Evolutionary conservation across 2,113 vertebrate genomes (phyloP).

Genomic region (Seriola dumerili): DNA sequence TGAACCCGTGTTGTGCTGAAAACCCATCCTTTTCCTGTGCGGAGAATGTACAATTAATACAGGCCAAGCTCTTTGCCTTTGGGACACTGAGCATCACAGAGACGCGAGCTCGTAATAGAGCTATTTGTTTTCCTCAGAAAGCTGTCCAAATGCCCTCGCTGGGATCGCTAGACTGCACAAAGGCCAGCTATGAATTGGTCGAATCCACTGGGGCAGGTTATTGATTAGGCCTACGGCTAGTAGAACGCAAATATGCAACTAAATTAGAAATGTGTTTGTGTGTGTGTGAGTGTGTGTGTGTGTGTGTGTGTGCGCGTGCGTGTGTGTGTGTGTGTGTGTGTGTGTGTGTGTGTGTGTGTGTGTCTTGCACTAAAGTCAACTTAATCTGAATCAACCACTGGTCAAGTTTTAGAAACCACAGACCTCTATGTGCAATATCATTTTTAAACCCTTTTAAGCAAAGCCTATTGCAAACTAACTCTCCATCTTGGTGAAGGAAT

Average conservation of each 20-base stretch:
- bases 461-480: background rate
- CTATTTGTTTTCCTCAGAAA: slow-evolving; percentile 86
- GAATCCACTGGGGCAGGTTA: slow-evolving; percentile 77
- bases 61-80: slow-evolving; percentile 71
- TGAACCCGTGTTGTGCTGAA: slow-evolving; percentile 23
- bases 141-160: slow-evolving; percentile 74
- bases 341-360: slow-evolving; percentile 11
- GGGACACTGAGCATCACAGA: slow-evolving; percentile 82
- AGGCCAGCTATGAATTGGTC: slow-evolving; percentile 79
- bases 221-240: slow-evolving; percentile 79
- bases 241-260: slow-evolving; percentile 78
- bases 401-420: slow-evolving; percentile 3
- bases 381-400: slow-evolving; percentile 30
- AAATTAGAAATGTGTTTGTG: slow-evolving; percentile 72
- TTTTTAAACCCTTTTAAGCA: background rate
- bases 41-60: slow-evolving; percentile 74
- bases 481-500: background rate
- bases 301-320: background rate
- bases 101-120: slow-evolving; percentile 82
- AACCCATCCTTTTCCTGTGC: slow-evolving; percentile 37
- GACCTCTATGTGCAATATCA: background rate
- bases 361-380: slow-evolving; percentile 16
- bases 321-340: slow-evolving; percentile 18
- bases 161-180: slow-evolving; percentile 66
- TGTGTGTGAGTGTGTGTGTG: slow-evolving; percentile 7